Conservation (phyloP, 2,888 invertebrate genomes). For the Agrochola macilenta region DNA sequence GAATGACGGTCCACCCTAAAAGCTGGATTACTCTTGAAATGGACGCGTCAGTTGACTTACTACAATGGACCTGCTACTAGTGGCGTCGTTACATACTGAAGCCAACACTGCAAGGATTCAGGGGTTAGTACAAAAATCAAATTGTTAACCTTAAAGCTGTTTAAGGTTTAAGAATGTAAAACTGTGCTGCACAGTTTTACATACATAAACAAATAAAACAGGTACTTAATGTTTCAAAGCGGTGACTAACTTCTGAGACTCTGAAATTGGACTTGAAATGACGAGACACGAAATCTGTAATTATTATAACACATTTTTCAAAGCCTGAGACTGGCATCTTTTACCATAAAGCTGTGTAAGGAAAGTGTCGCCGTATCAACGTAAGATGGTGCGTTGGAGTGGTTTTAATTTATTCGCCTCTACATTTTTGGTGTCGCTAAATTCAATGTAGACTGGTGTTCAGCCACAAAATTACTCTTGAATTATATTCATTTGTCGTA, state of each 20-base stretch:
- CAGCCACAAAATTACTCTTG: constrained; percentile 64
- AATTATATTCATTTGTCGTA: constrained; percentile 68
- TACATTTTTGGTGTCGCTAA: constrained; percentile 57
- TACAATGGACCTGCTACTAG: constrained; percentile 27
- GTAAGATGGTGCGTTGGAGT: constrained; percentile 71
- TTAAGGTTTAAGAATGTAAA: too few relatives aligned
- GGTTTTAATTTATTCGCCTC: constrained; percentile 73
- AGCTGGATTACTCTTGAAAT: constrained; percentile 55
- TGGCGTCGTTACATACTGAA: background rate
- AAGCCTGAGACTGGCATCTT: constrained; percentile 30
- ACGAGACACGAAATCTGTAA: constrained; percentile 6
- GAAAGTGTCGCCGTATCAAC: constrained; percentile 64
- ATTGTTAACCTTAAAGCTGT: background rate
- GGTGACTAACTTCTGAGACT: background rate
- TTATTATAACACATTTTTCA: constrained; percentile 27
- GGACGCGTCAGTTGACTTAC: constrained; percentile 53
- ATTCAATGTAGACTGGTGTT: constrained; percentile 68
- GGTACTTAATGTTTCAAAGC: background rate
- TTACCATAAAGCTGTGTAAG: constrained; percentile 64
- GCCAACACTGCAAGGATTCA: background rate
- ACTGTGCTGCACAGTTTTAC: too few relatives aligned
- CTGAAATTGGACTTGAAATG: background rate
- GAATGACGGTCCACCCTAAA: constrained; percentile 45
- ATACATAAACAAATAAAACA: background rate
- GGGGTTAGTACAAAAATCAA: background rate